Evolutionary conservation across 2,888 invertebrate species (phyloP).

Genomic region (Ommatoiulus sabulosus): DNA sequence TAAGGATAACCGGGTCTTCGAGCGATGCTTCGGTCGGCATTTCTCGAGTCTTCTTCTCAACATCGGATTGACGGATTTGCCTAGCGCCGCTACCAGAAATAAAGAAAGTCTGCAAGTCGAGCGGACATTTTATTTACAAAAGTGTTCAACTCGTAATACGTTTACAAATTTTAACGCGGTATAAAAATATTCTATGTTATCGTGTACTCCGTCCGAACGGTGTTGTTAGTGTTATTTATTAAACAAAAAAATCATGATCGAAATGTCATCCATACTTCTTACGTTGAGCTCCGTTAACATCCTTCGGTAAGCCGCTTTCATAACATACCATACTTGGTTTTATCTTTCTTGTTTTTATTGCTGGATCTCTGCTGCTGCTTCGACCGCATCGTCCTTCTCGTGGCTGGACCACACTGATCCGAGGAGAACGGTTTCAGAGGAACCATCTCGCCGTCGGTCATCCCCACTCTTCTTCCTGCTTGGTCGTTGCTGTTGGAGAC

Average conservation of each 20-base stretch:
- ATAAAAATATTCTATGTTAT: background rate
- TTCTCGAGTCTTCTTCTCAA: background rate
- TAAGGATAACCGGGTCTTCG: too few relatives aligned
- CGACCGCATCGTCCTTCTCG: background rate
- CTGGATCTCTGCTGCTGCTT: background rate
- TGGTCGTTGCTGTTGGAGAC: background rate
- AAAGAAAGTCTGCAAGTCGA: background rate
- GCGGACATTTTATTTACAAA: background rate
- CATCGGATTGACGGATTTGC: background rate
- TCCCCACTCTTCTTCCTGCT: background rate
- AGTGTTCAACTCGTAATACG: background rate
- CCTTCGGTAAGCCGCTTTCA: background rate
- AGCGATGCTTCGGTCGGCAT: background rate
- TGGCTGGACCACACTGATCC: background rate
- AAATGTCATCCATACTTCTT: background rate
- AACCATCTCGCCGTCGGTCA: background rate
- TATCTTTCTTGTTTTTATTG: background rate
- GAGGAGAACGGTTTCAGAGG: background rate
- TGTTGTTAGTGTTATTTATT: background rate
- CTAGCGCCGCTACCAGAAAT: background rate
- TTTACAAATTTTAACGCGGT: constrained; percentile 3
- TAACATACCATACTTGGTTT: background rate
- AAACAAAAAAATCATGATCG: background rate
- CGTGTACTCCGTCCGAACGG: background rate
- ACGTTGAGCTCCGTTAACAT: background rate